Evolutionary conservation across 2,888 invertebrate species (phyloP), one percentile per base, ranked within the genome.

Genomic region (Beris chalybata): DNA sequence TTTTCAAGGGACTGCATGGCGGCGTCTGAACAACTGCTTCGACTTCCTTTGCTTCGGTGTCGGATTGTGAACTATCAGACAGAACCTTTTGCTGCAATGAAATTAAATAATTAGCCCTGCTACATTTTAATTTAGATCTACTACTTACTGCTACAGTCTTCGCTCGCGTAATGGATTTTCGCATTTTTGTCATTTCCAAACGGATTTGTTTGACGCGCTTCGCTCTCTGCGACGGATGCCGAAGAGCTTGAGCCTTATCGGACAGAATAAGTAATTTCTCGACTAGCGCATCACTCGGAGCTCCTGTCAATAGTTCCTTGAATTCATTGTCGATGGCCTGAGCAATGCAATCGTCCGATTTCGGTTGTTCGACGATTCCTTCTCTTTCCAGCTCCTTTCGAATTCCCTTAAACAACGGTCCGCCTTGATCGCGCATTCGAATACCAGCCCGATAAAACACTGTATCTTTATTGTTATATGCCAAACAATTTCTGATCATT

Each of bases 401-500:
- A 7, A 92, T 90, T 74, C 89, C 88, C 1, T 90, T 87, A 75
- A 97, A 90, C 53, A 96, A 83, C 0, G 87, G 84, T 29, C 86
- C 85, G 67, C 95, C 95, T 81, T 93, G 93, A 73, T 96, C 96
- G 47, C 93, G 86, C 89, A 97, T 91, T 75, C 91, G 91, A 2
- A 92, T 83, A 0, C 92, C 97, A 2, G 95, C 91, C 64, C 92
- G 88, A 79, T 96, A 97, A 79, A 95, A 97, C 66, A 96, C 91
- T 0, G 97, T 97, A 74, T 97, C 96, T 76, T 93, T 93, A 71
- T 92, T 90, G 79, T 99, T 99, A 79, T 98, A 99, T 0, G 91
- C 91, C 74, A 95, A 85, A 76, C 98, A 99, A 81, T 99, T 99
- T 71, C 88, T 87, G 66, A 97, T 92, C 92, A 99, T 97, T n/a